Evolutionary conservation across 2,113 vertebrate species (phyloP), one percentile per base, ranked within the genome.

Genomic region (Oncorhynchus keta): DNA sequence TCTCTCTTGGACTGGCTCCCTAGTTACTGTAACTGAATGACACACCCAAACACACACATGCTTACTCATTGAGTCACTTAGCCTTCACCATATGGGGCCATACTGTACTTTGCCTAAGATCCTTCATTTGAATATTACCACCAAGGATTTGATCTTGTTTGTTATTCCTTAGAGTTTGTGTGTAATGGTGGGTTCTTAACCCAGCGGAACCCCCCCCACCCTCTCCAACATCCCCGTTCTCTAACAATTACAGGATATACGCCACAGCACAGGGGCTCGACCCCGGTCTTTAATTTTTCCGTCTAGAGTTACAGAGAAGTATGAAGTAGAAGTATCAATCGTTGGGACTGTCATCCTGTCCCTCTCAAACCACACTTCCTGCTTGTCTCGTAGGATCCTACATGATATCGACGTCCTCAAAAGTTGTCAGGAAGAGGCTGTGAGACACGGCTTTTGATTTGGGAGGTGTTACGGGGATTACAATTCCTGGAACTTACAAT

Each of bases 191-290:
- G 78, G 71, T 59, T 84, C 70, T 86, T 69, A 78, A 79, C 79
- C 74, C 80, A 79, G 72, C 11, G 14, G 80, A 74, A 75, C 61
- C 59, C 62, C 73, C 78, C 68, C n/a, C n/a, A n/a, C n/a, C 68
- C 30, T 49, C 22, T 32, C 74, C 76, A 65, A 24, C 77, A 75
- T 68, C 51, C 70, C 57, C 22, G 1, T 75, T 64, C 68, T 86
- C 73, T 70, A 91, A 94, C 93, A 94, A 93, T 92, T 24, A 83
- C 93, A 93, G 93, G 93, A 94, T 90, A 86, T 82, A 80, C 81
- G 84, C 85, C 89, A 90, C 51, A 35, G 76, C 81, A 20, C 57
- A 77, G 77, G 76, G 48, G 77, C 85, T 77, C 64, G 65, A 68
- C 67, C 57, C 20, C 20, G 69, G 28, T 61, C 48, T 30, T 57